A percentile compares a stretch with the other conserved stretches of the same genome.
Conservation (phyloP, 2,888 invertebrate species). For the Euphydryas editha region DNA sequence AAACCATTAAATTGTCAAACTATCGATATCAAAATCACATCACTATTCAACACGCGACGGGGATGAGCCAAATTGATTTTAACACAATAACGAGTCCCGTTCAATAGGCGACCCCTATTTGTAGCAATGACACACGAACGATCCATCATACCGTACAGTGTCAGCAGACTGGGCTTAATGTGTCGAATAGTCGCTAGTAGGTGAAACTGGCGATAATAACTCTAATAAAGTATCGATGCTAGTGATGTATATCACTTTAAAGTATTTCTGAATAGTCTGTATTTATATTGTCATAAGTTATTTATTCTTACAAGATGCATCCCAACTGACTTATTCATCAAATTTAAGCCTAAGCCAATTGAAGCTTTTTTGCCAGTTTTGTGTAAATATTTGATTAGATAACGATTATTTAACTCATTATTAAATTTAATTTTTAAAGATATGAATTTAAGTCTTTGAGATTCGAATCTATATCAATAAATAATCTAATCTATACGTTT, state of each 20-base stretch:
- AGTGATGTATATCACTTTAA: neutral
- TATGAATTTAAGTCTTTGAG: too few relatives aligned
- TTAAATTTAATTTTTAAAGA: too few relatives aligned
- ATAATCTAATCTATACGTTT: too few relatives aligned
- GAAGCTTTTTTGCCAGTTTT: too few relatives aligned
- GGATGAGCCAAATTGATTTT: conserved; percentile 82
- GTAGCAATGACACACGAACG: conserved; percentile 69
- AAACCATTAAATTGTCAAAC: neutral
- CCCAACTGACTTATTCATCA: too few relatives aligned
- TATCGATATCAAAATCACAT: conserved; percentile 44
- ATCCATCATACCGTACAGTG: conserved; percentile 68
- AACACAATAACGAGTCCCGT: conserved; percentile 75
- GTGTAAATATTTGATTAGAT: too few relatives aligned
- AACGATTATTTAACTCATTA: too few relatives aligned
- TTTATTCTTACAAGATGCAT: too few relatives aligned
- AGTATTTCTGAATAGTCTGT: neutral
- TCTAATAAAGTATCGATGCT: neutral
- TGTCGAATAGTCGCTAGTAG: conserved; percentile 26
- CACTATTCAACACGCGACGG: conserved; percentile 55
- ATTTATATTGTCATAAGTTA: too few relatives aligned
- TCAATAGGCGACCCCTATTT: conserved; percentile 76
- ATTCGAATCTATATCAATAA: too few relatives aligned
- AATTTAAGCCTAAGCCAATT: too few relatives aligned
- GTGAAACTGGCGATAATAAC: conserved; percentile 16
- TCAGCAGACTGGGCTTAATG: conserved; percentile 43